Evolutionary conservation across 2,797 vertebrate species (phyloP), one percentile per base, ranked within the genome.

Genomic region (Malacoraja senta): DNA sequence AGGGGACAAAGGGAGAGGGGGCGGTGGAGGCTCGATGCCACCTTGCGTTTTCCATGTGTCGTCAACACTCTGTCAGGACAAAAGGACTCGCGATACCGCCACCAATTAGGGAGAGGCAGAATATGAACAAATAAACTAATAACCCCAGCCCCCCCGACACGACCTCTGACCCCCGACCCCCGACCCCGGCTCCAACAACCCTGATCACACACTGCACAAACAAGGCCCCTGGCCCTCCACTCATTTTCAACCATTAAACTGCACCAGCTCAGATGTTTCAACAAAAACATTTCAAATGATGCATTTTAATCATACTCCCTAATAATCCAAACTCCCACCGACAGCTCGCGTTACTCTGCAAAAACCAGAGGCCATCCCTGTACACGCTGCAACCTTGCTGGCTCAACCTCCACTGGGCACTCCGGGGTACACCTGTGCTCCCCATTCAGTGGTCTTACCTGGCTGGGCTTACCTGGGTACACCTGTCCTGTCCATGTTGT

Each of bases 91-190:
- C 65, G 68, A 65, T 68, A 61, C 84, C 65, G 32, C 84, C 61
- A 65, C 84, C 84, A 88, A 88, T 88, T 88, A 88, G 32, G 15
- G n/a, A 65, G 84, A 88, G 65, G 84, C 84, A 88, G 63, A 88
- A 88, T 88, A 61, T 88, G 84, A 88, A 88, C 61, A 88, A 88
- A 88, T 88, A 88, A 88, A 88, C 84, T 88, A 88, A 68, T 88
- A 88, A 68, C 15, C 61, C 21, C 61, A 88, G 84, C 61, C 68
- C 68, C 84, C 63, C 17, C n/a, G 65, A 88, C 84, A 88, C 17
- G 35, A 88, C 84, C 84, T 88, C 84, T 35, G 84, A 88, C 84
- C 84, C 84, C 65, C 17, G 35, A 88, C 84, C 84, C 68, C 84
- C 35, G 84, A 88, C 84, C 84, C 84, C 65, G 65, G 63, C 17